phyloP scores from a whole-genome alignment of 2,797 vertebrate species.

The Hafferia zeledoni region DNA sequence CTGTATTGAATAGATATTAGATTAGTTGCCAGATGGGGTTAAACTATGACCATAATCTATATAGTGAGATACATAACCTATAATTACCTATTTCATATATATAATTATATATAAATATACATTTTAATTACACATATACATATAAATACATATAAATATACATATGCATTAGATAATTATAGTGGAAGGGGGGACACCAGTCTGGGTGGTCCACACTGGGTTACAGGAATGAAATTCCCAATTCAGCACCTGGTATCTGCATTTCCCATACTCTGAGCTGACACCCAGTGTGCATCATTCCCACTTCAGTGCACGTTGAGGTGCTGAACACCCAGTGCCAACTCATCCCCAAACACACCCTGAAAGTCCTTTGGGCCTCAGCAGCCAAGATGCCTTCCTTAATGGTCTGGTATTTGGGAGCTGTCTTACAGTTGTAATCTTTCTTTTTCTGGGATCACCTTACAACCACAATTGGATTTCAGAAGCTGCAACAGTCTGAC shows the following conservation, averaged over 20 bases:
- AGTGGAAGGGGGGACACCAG: neutral
- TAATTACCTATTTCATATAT: neutral
- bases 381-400: neutral
- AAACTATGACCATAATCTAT: neutral
- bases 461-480: slow-evolving; percentile 46
- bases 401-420: neutral
- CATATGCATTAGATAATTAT: neutral
- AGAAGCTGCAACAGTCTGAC: neutral
- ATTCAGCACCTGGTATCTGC: accelerated
- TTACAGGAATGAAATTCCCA: neutral
- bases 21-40: neutral
- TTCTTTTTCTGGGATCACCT: neutral
- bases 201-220: neutral
- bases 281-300: accelerated
- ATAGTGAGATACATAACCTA: neutral
- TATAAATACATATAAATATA: neutral
- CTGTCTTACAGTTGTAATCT: neutral
- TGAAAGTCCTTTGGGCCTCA: neutral
- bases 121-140: too few species aligned
- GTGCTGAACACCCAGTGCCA: neutral
- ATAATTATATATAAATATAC: neutral
- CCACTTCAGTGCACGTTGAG: accelerated
- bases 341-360: neutral
- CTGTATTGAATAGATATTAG: neutral
- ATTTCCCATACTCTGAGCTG: neutral